Evolutionary conservation across 2,797 vertebrate species (phyloP), one percentile per base, ranked within the genome.

Genomic region (Tadarida brasiliensis): DNA sequence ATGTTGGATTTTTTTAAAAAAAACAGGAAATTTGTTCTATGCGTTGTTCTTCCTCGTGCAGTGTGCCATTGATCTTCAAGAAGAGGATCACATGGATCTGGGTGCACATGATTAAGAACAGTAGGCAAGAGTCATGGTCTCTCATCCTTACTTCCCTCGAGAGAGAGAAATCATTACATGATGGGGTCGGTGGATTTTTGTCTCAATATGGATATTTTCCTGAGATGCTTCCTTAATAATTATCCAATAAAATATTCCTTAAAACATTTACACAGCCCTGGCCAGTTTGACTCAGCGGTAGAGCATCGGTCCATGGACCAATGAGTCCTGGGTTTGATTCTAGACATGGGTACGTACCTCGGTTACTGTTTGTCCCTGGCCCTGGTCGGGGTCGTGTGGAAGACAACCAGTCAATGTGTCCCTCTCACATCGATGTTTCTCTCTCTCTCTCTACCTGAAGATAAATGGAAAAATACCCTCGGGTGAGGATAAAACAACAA

Each of bases 201-300:
- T 33, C 14, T 82, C 16, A n/a, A 22, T 28, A n/a, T 26, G 11
- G 35, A 14, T 73, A 33, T 54, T 80, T 93, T 77, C 15, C 39
- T 70, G 57, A 94, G 35, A 54, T 70, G 24, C 22, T 82, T 78
- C 20, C 59, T 70, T 68, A 92, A 73, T 63, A 73, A 81, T 80
- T 90, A 81, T 20, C 8, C 24, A 82, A 63, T 33, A 83, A 91
- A 85, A 91, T 49, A 94, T 70, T 78, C 26, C 61, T 81, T 76
- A 90, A 77, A 91, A 76, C 30, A 77, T 28, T 74, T 14, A 59
- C 0, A 80, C 7, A 44, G 39, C 39, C 39, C 39, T 44, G 39
- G 39, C 5, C 39, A 44, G 39, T 44, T 44, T 5, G 39, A 44
- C 5, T 44, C 39, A 44, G 39, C 39, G 7, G 39, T 44, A 44